A percentile compares a stretch with the other conserved stretches of the same genome.
Conservation (phyloP, 2,888 invertebrate genomes). For the Drosophila silvestris region DNA sequence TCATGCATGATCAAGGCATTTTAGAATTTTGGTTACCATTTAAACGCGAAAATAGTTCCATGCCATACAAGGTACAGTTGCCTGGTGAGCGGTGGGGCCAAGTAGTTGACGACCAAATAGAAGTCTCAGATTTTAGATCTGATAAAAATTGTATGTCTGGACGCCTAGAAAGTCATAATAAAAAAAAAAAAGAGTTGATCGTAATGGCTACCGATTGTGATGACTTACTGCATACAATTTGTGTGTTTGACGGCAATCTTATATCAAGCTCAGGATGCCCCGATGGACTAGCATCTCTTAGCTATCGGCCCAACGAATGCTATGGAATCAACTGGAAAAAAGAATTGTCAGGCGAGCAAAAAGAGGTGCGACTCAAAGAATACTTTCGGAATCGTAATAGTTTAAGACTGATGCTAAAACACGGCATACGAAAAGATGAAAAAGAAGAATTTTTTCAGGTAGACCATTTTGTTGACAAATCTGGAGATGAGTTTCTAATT, state of each 20-base stretch:
- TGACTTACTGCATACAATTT: constrained; percentile 76
- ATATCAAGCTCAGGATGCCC: constrained; percentile 69
- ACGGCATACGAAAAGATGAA: constrained; percentile 37
- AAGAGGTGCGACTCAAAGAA: constrained; percentile 48
- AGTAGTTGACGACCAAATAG: constrained; percentile 44
- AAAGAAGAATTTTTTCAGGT: constrained; percentile 41
- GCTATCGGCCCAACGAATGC: constrained; percentile 74
- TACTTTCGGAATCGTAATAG: constrained; percentile 67
- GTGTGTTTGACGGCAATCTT: constrained; percentile 65
- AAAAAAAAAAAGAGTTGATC: neutral
- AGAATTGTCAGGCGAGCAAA: neutral
- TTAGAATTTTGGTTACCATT: constrained; percentile 86
- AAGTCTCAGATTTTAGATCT: constrained; percentile 53
- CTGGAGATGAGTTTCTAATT: constrained; percentile 50
- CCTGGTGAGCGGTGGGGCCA: constrained; percentile 85
- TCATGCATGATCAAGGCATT: constrained; percentile 51
- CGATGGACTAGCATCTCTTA: constrained; percentile 67
- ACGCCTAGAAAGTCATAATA: neutral
- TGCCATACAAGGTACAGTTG: constrained; percentile 83
- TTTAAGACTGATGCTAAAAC: constrained; percentile 50
- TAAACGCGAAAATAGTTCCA: constrained; percentile 81
- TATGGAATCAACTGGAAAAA: constrained; percentile 70
- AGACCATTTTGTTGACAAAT: constrained; percentile 35
- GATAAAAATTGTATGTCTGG: constrained; percentile 70
- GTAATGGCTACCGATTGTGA: constrained; percentile 28